phyloP scores from a whole-genome alignment of 2,888 invertebrate genomes.

The Lochmaea crataegi region DNA sequence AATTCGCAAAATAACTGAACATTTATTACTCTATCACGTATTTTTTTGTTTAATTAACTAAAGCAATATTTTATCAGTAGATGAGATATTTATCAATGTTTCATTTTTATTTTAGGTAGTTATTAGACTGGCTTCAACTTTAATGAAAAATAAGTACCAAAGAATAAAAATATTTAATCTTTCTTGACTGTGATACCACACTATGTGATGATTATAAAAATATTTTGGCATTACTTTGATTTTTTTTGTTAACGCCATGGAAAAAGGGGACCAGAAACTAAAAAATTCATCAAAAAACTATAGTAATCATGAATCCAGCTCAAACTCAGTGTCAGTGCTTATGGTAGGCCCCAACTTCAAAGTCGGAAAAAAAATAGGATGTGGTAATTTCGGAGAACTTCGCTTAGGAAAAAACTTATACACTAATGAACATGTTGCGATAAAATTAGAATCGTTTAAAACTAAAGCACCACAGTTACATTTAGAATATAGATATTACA shows the following conservation, averaged over 20 bases:
- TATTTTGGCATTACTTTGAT: background rate
- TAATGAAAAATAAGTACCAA: background rate
- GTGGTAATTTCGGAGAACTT: constrained; percentile 99
- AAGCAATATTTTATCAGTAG: background rate
- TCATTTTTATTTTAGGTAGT: constrained; percentile 1
- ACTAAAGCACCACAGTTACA: constrained; percentile 99
- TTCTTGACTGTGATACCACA: constrained; percentile 15
- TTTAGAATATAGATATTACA: constrained; percentile 99
- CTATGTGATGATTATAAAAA: constrained; percentile 10
- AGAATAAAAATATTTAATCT: background rate
- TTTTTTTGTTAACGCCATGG: constrained; percentile 26
- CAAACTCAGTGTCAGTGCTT: constrained; percentile 83
- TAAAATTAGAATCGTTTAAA: constrained; percentile 99
- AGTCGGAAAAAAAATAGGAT: constrained; percentile 99
- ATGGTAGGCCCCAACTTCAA: constrained; percentile 99
- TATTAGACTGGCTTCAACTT: background rate
- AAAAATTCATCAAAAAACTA: constrained; percentile 31
- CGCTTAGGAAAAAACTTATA: constrained; percentile 99
- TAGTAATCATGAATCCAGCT: constrained; percentile 75
- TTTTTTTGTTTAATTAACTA: background rate
- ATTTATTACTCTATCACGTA: background rate
- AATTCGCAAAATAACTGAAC: background rate
- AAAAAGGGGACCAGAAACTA: constrained; percentile 40
- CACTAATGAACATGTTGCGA: constrained; percentile 99
- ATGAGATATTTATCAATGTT: background rate